Conservation (phyloP, 2,113 vertebrate species). For the Pithys albifrons region DNA sequence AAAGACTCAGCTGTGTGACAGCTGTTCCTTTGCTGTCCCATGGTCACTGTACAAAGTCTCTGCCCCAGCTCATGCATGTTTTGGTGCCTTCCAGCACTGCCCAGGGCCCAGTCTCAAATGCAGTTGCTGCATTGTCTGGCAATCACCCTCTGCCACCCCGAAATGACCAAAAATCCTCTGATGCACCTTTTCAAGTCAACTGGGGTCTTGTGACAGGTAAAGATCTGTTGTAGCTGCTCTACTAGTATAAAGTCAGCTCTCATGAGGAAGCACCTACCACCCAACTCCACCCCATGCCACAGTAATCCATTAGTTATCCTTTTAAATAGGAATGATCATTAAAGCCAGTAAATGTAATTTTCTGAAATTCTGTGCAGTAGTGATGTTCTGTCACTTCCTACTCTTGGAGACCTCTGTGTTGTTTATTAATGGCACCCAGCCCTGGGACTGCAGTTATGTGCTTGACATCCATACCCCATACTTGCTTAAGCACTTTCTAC, state of each 20-base stretch:
- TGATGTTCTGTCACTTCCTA: background rate
- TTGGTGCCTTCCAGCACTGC: background rate
- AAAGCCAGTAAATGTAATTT: background rate
- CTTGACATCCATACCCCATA: accelerated
- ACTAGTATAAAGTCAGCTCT: background rate
- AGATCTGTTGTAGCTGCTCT: background rate
- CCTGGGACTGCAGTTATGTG: background rate
- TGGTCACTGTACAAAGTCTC: background rate
- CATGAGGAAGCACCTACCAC: background rate
- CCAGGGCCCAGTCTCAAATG: background rate
- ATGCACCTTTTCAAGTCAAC: background rate
- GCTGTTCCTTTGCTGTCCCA: background rate
- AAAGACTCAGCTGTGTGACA: background rate
- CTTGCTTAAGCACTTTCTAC: background rate
- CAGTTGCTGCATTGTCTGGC: background rate
- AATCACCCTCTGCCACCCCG: background rate
- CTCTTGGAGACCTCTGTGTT: background rate
- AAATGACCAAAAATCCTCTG: background rate
- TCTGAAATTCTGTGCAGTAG: background rate
- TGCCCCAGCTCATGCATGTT: background rate
- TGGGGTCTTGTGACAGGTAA: background rate
- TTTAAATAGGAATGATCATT: background rate
- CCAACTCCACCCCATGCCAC: background rate
- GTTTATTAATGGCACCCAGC: background rate
- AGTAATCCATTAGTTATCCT: background rate